Evolutionary conservation across 2,113 vertebrate genomes (phyloP).

Genomic region (Acinonyx jubatus): DNA sequence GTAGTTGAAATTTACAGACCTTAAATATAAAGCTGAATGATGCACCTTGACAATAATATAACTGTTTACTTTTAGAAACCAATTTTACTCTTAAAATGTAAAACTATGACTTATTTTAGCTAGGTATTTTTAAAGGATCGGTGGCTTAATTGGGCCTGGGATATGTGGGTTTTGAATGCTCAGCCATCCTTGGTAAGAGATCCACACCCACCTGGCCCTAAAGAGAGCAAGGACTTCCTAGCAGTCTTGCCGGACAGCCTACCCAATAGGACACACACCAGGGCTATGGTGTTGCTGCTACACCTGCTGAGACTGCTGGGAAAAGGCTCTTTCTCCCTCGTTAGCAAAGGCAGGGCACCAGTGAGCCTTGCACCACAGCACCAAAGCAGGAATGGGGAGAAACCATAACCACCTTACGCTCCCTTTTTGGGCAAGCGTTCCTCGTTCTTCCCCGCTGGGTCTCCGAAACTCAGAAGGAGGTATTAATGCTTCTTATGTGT

Average conservation of each 20-base stretch:
- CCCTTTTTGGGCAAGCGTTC: not conserved
- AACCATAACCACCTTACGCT: not conserved
- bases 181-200: not conserved
- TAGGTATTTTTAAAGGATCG: not conserved
- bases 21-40: constrained; percentile 3
- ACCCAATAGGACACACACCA: not conserved
- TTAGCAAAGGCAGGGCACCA: not conserved
- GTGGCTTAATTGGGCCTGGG: not conserved
- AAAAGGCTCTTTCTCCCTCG: not conserved
- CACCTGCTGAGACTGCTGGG: not conserved
- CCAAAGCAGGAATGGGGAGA: not conserved
- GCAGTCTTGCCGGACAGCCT: fast-evolving
- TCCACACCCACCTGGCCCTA: not conserved
- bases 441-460: not conserved
- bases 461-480: not conserved
- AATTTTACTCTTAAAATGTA: not conserved
- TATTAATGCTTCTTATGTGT: not conserved
- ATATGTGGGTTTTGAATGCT: not conserved
- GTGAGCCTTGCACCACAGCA: not conserved
- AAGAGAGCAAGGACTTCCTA: not conserved
- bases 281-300: too few relatives aligned
- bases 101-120: not conserved
- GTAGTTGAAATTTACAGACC: not conserved
- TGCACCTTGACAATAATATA: not conserved
- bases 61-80: not conserved